Percentiles rank a stretch among this genome's conserved stretches.
These are phyloP conservation scores for Tetragnatha montana DNA, from an alignment of 2,888 invertebrate species.

Conservation along the genomic window DNA sequence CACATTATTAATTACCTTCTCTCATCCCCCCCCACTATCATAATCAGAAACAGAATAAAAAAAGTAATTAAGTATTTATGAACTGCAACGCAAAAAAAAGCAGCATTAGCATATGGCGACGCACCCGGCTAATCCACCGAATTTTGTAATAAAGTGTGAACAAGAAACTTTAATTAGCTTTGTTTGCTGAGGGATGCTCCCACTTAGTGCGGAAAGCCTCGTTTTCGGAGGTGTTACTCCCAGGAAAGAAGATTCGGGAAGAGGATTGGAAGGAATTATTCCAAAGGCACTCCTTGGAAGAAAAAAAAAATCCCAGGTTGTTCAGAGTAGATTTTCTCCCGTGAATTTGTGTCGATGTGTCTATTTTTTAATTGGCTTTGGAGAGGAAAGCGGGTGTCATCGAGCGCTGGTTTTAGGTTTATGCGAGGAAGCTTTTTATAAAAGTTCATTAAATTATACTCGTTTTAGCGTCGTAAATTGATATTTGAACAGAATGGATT, in stretches of 20 bases:
- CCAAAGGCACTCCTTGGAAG: not conserved
- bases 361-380: not conserved
- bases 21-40: not conserved
- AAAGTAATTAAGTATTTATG: not conserved
- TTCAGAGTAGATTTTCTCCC: not conserved
- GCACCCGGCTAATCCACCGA: conserved; percentile 1
- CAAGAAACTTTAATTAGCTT: conserved; percentile 58
- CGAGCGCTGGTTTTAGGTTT: not conserved
- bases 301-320: not conserved
- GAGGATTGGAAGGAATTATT: not conserved
- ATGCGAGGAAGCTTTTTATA: not conserved
- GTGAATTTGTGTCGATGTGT: not conserved
- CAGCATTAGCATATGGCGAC: not conserved
- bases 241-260: not conserved
- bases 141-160: conserved; percentile 55
- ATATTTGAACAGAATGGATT: too few relatives aligned
- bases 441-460: not conserved
- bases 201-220: not conserved
- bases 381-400: not conserved
- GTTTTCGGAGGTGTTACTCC: conserved; percentile 37
- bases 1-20: not conserved
- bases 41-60: not conserved
- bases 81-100: not conserved
- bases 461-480: not conserved
- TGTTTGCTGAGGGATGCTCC: conserved; percentile 41